Percentiles rank a stretch among this genome's conserved stretches.
Conservation (phyloP, 1,140 invertebrate genomes). For the Bactericera cockerelli region DNA sequence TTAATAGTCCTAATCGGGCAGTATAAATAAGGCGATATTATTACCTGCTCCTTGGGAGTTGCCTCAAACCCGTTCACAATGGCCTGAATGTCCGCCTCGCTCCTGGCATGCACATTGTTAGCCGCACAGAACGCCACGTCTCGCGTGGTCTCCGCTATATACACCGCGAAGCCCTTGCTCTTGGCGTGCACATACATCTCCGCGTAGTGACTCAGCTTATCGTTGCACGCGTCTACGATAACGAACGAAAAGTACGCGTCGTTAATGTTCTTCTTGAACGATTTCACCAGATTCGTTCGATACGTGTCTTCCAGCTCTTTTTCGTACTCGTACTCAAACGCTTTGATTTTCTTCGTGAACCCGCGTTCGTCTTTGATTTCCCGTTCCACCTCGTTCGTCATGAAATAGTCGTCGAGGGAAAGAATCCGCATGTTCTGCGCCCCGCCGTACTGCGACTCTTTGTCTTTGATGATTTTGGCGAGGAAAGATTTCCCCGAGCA, state of each 20-base stretch:
- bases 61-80: conserved; percentile 60
- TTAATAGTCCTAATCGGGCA: no score
- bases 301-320: conserved; percentile 67
- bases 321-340: conserved; percentile 80
- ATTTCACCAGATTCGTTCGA: conserved; percentile 63
- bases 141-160: conserved; percentile 72
- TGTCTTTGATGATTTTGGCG: conserved; percentile 74
- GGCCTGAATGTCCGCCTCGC: conserved; percentile 57
- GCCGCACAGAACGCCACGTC: conserved; percentile 59
- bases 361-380: conserved; percentile 73
- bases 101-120: conserved; percentile 70
- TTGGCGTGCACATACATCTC: conserved; percentile 80
- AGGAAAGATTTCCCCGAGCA: conserved; percentile 80
- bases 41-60: conserved; percentile 47
- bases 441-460: conserved; percentile 56
- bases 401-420: conserved; percentile 91
- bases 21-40: no score
- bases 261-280: conserved; percentile 80
- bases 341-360: conserved; percentile 72
- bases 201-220: conserved; percentile 62
- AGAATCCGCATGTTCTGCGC: conserved; percentile 71
- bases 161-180: conserved; percentile 78
- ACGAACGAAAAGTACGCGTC: conserved; percentile 88
- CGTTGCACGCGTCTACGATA: conserved; percentile 76
- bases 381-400: conserved; percentile 67